A percentile compares a stretch with the other conserved stretches of the same genome.
These are phyloP conservation scores for Sarotherodon lohbergeri DNA, from an alignment of 2,113 vertebrate species.

Conservation along the genomic window DNA sequence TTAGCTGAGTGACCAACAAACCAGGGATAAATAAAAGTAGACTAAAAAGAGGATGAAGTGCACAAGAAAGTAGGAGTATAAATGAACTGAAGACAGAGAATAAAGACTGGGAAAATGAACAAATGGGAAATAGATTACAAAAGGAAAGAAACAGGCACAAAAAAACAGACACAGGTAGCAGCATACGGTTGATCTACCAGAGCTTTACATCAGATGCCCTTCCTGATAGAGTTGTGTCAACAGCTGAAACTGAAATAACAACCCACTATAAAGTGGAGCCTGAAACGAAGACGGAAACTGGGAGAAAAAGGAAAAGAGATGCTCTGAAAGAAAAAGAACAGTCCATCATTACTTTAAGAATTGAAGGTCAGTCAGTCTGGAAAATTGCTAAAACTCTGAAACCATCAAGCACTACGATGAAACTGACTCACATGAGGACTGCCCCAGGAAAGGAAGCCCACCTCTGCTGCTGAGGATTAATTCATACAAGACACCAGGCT, in stretches of 20 bases:
- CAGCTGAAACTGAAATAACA: background rate
- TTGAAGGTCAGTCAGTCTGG: no score
- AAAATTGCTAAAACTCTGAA: no score
- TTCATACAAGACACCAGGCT: accelerated
- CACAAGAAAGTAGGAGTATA: background rate
- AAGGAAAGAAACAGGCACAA: background rate
- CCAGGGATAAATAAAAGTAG: background rate
- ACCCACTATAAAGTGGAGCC: background rate
- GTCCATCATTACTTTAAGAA: no score
- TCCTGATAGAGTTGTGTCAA: background rate
- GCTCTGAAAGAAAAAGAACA: no score
- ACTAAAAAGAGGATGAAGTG: background rate
- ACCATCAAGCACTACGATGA: no score
- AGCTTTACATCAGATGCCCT: background rate
- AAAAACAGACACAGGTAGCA: background rate
- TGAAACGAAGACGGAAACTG: background rate
- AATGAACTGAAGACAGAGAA: background rate
- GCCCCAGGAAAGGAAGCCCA: accelerated
- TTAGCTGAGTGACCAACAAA: background rate
- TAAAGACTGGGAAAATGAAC: background rate
- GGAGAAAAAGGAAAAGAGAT: background rate
- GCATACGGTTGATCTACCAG: background rate
- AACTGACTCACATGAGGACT: no score
- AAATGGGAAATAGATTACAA: background rate
- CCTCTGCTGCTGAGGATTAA: accelerated